A percentile compares a stretch with the other conserved stretches of the same genome.
Evolutionary conservation across 2,888 invertebrate genomes (phyloP).

Genomic region (Hesperia comma): DNA sequence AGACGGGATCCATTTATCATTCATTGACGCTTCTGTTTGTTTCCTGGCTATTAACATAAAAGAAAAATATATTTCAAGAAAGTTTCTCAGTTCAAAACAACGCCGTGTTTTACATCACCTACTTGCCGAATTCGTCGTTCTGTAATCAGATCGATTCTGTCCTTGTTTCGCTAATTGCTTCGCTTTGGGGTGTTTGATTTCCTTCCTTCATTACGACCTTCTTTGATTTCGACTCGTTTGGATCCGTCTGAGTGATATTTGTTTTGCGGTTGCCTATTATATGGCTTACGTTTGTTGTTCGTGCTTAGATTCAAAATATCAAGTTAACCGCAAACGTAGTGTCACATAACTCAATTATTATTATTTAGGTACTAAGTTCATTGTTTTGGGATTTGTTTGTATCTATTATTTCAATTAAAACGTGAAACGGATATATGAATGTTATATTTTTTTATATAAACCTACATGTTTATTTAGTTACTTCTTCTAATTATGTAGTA

Average conservation of each 20-base stretch:
- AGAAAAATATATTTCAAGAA: background rate
- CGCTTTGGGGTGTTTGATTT: constrained; percentile 16
- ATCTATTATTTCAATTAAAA: too few species aligned
- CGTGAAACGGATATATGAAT: too few species aligned
- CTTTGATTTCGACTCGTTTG: constrained; percentile 17
- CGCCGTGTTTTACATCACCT: background rate
- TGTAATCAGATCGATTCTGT: constrained; percentile 14
- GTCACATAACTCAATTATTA: background rate
- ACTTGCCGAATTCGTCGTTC: constrained; percentile 9
- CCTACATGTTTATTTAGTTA: too few species aligned
- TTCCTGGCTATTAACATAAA: background rate
- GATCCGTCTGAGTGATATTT: constrained; percentile 2
- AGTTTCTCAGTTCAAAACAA: background rate
- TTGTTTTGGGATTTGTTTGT: background rate
- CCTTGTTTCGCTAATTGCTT: constrained; percentile 18
- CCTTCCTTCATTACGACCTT: constrained; percentile 14
- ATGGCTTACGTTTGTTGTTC: background rate
- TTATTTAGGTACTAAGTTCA: background rate
- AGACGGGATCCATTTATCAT: too few species aligned
- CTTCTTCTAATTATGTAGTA: too few species aligned
- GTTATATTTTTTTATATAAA: too few species aligned
- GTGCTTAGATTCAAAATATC: background rate
- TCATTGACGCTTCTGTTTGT: too few species aligned
- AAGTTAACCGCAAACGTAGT: background rate
- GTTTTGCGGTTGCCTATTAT: constrained; percentile 2